Base-by-base conservation (phyloP, 2,113 vertebrate genomes). In the Hiodon tergisus region DNA sequence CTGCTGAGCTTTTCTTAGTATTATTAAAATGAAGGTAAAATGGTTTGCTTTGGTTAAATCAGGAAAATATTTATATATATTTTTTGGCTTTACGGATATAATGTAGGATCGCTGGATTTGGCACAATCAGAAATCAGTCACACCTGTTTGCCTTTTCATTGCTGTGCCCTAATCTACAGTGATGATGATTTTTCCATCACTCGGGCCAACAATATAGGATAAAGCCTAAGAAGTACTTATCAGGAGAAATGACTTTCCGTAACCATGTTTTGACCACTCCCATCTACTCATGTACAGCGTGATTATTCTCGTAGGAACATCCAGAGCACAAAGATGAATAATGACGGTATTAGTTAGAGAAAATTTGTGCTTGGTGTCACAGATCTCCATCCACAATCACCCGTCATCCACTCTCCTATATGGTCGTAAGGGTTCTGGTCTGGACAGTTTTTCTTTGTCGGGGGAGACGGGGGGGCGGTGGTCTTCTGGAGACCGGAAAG, bases 211-310 rank as follows among this genome's bases (percentile, higher is more conserved):
- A 50, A 16, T 46, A 54, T 31, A 8, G 31, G 51, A 76, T 46
- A 76, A 75, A 54, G 31, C 75, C 52, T 14, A 50, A 71, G 59
- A 54, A 6, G 6, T 16, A 48, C 60, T 55, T 17, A 48, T 54
- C 50, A 10, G 16, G 52, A 6, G 3, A 5, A 31, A 62, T 3
- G 16, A 59, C 50, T 54, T 63, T 62, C 16, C 66, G 6, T 52
- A 11, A 69, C 10, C 55, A 46, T 4, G 31, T 65, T 13, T 16
- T n/a, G 7, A n/a, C n/a, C 67, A 69, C 66, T 55, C 57, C 47
- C 73, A 74, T 67, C 16, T 13, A 31, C 6, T 48, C 69, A 67
- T 10, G 14, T 17, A 67, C 6, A 58, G 55, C 48, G 50, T 51
- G 6, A 52, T 57, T 57, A 57, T 57, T 57, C 55, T 6, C 55